A percentile compares a stretch with the other conserved stretches of the same genome.
Conservation (phyloP, 2,888 invertebrate species). For the Cerceris rybyensis region DNA sequence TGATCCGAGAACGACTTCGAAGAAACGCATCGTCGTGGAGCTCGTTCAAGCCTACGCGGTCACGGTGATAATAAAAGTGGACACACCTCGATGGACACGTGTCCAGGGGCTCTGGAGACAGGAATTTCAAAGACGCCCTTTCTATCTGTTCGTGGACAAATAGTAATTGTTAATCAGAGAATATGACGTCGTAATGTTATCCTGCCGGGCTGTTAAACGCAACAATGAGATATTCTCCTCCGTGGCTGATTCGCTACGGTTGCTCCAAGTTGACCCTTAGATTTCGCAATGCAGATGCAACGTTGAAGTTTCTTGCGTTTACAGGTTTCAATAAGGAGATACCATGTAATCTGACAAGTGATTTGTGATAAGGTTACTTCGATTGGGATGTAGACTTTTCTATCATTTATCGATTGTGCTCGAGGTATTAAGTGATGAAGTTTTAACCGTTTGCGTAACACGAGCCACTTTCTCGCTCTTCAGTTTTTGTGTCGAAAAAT, state of each 20-base stretch:
- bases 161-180: slow-evolving; percentile 3
- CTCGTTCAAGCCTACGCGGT: slow-evolving; percentile 37
- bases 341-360: no score
- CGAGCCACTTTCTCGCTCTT: no score
- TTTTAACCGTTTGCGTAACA: no score
- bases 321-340: no score
- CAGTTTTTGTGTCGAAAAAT: no score
- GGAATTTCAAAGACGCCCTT: slow-evolving; percentile 29
- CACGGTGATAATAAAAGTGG: slow-evolving; percentile 36
- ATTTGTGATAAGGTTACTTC: no score
- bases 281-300: background rate
- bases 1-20: slow-evolving; percentile 25
- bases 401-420: no score
- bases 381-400: no score
- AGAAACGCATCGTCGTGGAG: slow-evolving; percentile 23
- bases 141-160: slow-evolving; percentile 1
- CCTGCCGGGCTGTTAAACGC: background rate
- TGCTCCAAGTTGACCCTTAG: background rate
- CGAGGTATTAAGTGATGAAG: no score
- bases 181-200: slow-evolving; percentile 4
- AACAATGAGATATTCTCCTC: slow-evolving; percentile 1
- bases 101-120: slow-evolving; percentile 12
- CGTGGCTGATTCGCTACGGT: background rate
- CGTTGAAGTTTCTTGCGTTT: no score
- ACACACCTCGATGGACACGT: slow-evolving; percentile 47